phyloP scores from a whole-genome alignment of 1,140 invertebrate species.

The Panagrolaimus sp. region DNA sequence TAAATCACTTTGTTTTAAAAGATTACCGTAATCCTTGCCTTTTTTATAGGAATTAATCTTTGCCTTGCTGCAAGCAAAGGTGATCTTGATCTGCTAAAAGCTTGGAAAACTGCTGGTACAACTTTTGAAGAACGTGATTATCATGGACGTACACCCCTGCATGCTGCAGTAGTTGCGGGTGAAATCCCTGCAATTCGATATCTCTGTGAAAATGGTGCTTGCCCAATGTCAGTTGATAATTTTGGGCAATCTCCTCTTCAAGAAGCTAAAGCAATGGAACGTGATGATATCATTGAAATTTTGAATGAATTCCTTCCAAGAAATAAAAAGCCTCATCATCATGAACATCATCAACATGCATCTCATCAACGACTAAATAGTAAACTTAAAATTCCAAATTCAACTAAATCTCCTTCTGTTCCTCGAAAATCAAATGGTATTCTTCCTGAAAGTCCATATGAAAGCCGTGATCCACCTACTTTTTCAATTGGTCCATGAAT shows the following conservation, averaged over 20 bases:
- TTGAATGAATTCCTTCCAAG: not conserved
- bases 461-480: no score
- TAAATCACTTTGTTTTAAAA: no score
- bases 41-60: conserved; percentile 48
- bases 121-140: conserved; percentile 52
- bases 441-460: no score
- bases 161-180: conserved; percentile 39
- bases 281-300: conserved; percentile 7
- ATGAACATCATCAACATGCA: no score
- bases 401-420: no score
- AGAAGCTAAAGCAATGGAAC: conserved; percentile 18
- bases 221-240: conserved; percentile 23
- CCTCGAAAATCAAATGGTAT: no score
- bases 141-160: conserved; percentile 52
- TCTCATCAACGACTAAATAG: no score
- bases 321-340: not conserved
- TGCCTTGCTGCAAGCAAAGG: conserved; percentile 46
- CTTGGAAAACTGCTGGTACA: conserved; percentile 50
- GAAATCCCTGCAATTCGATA: conserved; percentile 30
- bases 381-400: no score
- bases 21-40: conserved; percentile 3
- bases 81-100: conserved; percentile 47
- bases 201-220: conserved; percentile 36
- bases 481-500: no score
- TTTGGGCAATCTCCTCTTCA: conserved; percentile 40